These are phyloP conservation scores for Leptinotarsa haldemani DNA, from an alignment of 2,888 invertebrate species.

Conservation along the genomic window DNA sequence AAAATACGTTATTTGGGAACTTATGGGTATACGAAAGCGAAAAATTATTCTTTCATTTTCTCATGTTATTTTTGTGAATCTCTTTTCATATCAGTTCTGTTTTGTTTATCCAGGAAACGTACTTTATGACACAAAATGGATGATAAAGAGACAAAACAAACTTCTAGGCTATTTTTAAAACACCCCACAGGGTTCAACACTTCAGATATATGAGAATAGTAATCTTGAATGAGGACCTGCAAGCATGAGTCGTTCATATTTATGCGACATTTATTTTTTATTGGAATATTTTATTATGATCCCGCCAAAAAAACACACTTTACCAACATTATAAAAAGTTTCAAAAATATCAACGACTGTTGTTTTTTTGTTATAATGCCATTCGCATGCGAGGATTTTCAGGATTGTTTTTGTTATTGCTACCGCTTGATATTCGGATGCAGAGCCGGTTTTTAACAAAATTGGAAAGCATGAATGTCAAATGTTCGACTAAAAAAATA, in stretches of 20 bases:
- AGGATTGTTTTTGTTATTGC: constrained; percentile 3
- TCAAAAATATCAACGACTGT: background rate
- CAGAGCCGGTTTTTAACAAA: constrained; percentile 25
- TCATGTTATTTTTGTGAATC: no score
- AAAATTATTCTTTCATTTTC: no score
- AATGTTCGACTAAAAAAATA: no score
- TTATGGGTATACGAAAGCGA: no score
- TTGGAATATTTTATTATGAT: background rate
- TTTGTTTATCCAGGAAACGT: no score
- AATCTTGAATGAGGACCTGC: background rate
- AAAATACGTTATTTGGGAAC: no score
- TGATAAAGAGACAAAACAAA: background rate
- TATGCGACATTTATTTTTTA: constrained; percentile 14
- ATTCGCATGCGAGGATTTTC: background rate
- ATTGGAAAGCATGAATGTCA: constrained; percentile 16
- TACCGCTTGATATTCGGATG: background rate
- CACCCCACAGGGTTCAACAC: background rate
- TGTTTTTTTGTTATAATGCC: constrained; percentile 13
- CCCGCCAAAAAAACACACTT: constrained; percentile 15
- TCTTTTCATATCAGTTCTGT: no score
- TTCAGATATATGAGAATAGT: background rate
- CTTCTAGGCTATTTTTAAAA: background rate
- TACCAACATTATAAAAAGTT: constrained; percentile 4
- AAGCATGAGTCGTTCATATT: constrained; percentile 8
- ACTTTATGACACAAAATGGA: no score